A percentile compares a stretch with the other conserved stretches of the same genome.
Conservation (phyloP, 1,140 invertebrate species). For the Neotoxoptera formosana region DNA sequence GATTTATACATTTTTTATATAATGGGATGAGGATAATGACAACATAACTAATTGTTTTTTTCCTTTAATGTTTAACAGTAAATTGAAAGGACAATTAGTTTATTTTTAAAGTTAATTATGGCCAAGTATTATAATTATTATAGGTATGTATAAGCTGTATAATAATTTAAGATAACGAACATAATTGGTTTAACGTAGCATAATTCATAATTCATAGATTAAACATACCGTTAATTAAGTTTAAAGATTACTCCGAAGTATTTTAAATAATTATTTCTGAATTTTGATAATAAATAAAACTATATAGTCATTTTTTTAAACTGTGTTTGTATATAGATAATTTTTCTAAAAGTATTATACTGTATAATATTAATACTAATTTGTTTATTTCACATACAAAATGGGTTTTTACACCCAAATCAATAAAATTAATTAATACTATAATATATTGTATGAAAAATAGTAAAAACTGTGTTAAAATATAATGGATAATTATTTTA, state of each 20-base stretch:
- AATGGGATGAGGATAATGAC: background rate
- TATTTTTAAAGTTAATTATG: background rate
- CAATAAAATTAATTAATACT: background rate
- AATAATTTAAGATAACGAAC: background rate
- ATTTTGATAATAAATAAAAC: background rate
- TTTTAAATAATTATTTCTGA: background rate
- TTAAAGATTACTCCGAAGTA: background rate
- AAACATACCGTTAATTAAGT: slow-evolving; percentile 13
- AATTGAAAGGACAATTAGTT: background rate
- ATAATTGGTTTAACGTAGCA: background rate
- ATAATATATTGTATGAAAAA: too few relatives aligned
- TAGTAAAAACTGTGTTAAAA: too few relatives aligned
- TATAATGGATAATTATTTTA: too few relatives aligned
- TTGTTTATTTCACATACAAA: background rate
- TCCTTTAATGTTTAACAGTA: background rate
- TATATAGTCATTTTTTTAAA: background rate
- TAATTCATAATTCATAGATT: background rate
- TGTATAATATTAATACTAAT: background rate
- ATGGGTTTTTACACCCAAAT: too few relatives aligned
- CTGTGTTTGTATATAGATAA: background rate
- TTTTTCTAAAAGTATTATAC: background rate
- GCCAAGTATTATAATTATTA: background rate
- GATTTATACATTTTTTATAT: background rate
- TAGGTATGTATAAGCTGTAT: background rate
- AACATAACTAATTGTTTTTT: background rate